A percentile compares a stretch with the other conserved stretches of the same genome.
These are phyloP conservation scores for Ceyx melanurus DNA, from an alignment of 2,113 vertebrate species.

Conservation along the genomic window DNA sequence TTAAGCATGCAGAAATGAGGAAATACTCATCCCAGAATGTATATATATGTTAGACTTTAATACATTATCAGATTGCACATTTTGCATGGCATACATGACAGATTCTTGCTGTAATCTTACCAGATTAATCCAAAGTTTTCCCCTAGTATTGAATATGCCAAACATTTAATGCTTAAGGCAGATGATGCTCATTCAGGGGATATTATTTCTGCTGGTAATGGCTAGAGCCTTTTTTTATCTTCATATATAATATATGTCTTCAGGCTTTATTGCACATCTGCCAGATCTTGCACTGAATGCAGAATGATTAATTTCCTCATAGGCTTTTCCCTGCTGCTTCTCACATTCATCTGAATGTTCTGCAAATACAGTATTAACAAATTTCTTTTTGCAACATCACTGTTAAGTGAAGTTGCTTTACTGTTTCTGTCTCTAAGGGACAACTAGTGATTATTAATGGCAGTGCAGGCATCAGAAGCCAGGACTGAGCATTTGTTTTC, in stretches of 20 bases:
- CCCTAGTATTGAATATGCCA: not conserved
- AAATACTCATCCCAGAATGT: not conserved
- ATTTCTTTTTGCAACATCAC: slow-evolving; percentile 19
- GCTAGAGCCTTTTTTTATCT: slow-evolving; percentile 24
- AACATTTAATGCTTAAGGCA: slow-evolving; percentile 10
- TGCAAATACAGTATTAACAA: slow-evolving; percentile 43
- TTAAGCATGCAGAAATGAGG: not conserved
- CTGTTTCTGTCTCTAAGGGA: not conserved
- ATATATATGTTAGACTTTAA: not conserved
- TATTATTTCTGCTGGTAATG: slow-evolving; percentile 49
- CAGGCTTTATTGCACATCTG: slow-evolving; percentile 10
- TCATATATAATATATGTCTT: slow-evolving; percentile 48
- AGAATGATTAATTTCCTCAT: slow-evolving; percentile 58
- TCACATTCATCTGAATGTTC: not conserved
- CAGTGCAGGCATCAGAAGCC: not conserved
- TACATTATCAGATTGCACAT: not conserved
- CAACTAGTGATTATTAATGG: not conserved
- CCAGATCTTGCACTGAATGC: slow-evolving; percentile 17
- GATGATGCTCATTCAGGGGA: not conserved
- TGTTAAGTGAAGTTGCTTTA: not conserved
- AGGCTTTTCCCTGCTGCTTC: not conserved
- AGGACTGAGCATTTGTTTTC: not conserved
- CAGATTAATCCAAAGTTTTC: not conserved
- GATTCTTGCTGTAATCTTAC: not conserved
- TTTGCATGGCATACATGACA: not conserved